Evolutionary conservation across 1,140 invertebrate species (phyloP).

Genomic region (Druon quercuslanigerum): DNA sequence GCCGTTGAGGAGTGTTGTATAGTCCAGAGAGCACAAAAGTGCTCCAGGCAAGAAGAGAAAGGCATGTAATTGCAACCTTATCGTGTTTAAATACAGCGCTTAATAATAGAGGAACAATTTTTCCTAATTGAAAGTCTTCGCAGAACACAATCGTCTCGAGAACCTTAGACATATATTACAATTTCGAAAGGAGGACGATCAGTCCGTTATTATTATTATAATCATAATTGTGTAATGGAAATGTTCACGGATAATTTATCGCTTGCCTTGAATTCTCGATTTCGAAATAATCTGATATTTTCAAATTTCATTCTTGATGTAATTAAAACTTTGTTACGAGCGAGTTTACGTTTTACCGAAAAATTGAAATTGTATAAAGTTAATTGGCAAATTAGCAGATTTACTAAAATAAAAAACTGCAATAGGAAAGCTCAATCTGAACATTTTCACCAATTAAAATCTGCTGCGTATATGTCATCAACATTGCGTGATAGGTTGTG

Average conservation of each 20-base stretch:
- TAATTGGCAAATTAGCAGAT: too few species aligned
- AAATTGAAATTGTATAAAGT: too few species aligned
- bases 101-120: constrained; percentile 41
- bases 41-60: constrained; percentile 5
- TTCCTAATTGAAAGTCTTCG: constrained; percentile 48
- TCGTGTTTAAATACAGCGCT: constrained; percentile 36
- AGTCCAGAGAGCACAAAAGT: constrained; percentile 41
- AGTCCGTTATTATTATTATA: constrained; percentile 38
- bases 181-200: neutral
- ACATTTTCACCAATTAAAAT: too few species aligned
- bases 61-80: constrained; percentile 41
- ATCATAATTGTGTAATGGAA: constrained; percentile 43
- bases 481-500: too few species aligned
- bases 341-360: too few species aligned
- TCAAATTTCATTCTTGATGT: too few species aligned
- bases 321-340: too few species aligned
- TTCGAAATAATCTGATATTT: too few species aligned
- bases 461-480: too few species aligned
- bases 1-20: constrained; percentile 33
- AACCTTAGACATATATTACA: neutral
- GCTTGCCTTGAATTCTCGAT: neutral
- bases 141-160: constrained; percentile 28
- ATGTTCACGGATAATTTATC: neutral
- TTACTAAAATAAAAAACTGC: too few species aligned
- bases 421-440: too few species aligned